Base-by-base conservation (phyloP, 2,797 vertebrate species). In the Dromococcyx pavoninus region DNA sequence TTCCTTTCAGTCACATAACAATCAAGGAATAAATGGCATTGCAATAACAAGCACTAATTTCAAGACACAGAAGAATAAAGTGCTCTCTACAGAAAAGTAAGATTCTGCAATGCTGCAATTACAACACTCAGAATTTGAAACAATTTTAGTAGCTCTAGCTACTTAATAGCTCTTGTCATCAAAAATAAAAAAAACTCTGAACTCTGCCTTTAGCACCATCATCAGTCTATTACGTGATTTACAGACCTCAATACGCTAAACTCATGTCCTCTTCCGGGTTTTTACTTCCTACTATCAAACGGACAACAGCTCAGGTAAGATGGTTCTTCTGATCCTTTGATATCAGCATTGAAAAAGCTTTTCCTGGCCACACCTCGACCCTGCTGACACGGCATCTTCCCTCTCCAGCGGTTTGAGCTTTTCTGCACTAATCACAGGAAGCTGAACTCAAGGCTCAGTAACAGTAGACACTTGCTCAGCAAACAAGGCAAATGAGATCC, bases 1-100 rank as follows among this genome's bases (percentile, higher is more conserved):
- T 89, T 92, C 73, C 70, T 60, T 89, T 86, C 85, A 86, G 91
- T 94, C 75, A 58, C 48, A 28, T 78, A 96, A 95, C 48, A 96
- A 83, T 67, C 71, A 95, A 95, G 71, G 65, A 94, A 86, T 77
- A 96, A 96, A 96, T 82, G 81, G 79, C 81, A 93, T 41, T 61
- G 44, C 51, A 80, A 89, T 74, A 95, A 61, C 67, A 88, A 93
- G 86, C 50, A 78, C 74, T 96, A 72, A 95, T 93, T 96, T 94
- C 96, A 83, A 95, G 93, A 77, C 73, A 85, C 25, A 73, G 51
- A 91, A 88, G 56, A 94, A 93, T 62, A 96, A 91, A 50, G 56
- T 30, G 43, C 27, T 84, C 62, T 77, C 70, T 39, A 48, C 53
- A 91, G 87, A 89, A 95, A 96, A 94, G 76, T 86, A 85, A 91